These are phyloP conservation scores for Turritopsis rubra DNA, from an alignment of 30 jellyfish, hydroid and myxozoan species.

Conservation along the genomic window DNA sequence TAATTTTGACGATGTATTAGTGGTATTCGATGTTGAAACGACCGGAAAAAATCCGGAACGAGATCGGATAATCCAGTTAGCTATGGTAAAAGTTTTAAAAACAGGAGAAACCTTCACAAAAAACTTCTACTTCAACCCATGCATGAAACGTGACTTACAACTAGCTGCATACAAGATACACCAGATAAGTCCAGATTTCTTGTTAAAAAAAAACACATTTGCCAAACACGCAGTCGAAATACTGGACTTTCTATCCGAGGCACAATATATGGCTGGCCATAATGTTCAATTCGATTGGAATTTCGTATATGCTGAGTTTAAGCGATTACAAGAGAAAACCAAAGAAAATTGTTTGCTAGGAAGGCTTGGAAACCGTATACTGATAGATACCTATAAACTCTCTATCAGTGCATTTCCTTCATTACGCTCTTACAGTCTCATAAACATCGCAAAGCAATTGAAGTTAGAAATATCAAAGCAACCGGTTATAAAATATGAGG, in stretches of 20 bases:
- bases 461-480: neutral
- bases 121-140: neutral
- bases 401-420: neutral
- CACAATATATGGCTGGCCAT: neutral
- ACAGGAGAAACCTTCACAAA: neutral
- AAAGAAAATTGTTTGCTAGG: neutral
- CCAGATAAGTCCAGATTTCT: constrained; percentile 11
- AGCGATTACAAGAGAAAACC: neutral
- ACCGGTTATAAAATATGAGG: neutral
- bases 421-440: neutral
- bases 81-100: neutral
- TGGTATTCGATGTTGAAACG: neutral
- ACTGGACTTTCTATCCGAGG: neutral
- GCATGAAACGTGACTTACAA: neutral
- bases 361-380: neutral
- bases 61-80: constrained; percentile 1
- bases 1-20: neutral
- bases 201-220: constrained; percentile 1
- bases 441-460: neutral
- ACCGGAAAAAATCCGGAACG: neutral
- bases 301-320: neutral
- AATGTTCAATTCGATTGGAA: constrained; percentile 12
- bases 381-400: constrained; percentile 2
- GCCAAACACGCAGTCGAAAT: neutral
- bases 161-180: constrained; percentile 2